A percentile compares a stretch with the other conserved stretches of the same genome.
phyloP scores from a whole-genome alignment of 2,113 vertebrate species.

The Phalacrocorax carbo region DNA sequence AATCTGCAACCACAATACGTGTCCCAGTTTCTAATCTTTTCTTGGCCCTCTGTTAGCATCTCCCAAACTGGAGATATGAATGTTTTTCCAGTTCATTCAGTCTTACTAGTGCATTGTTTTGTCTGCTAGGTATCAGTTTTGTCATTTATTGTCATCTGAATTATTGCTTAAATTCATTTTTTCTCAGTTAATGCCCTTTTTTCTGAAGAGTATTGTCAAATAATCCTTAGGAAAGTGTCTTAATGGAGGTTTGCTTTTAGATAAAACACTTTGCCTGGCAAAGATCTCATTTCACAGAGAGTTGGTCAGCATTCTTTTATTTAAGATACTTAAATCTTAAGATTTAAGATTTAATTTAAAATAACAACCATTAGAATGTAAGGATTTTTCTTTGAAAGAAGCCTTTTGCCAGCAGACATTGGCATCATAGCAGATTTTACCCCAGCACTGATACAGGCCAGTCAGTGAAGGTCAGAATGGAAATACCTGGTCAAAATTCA shows the following conservation, averaged over 20 bases:
- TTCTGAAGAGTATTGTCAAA: background rate
- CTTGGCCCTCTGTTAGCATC: background rate
- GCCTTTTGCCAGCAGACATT: background rate
- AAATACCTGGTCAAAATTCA: background rate
- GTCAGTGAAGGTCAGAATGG: background rate
- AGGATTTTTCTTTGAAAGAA: background rate
- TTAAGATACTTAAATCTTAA: background rate
- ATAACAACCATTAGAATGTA: background rate
- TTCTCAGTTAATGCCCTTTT: background rate
- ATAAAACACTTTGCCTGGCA: background rate
- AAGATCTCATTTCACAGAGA: background rate
- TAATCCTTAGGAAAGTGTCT: background rate
- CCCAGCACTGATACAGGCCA: accelerated
- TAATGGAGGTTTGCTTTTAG: background rate
- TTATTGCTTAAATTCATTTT: background rate
- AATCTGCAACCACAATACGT: background rate
- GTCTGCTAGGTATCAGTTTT: background rate
- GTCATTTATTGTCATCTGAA: background rate
- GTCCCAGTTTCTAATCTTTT: background rate
- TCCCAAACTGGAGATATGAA: background rate
- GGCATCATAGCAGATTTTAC: background rate
- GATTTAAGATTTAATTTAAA: too few relatives aligned
- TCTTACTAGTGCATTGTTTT: background rate
- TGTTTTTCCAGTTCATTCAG: background rate
- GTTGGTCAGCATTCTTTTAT: background rate